Base-by-base conservation (phyloP, 2,113 vertebrate species). In the Bettongia penicillata region DNA sequence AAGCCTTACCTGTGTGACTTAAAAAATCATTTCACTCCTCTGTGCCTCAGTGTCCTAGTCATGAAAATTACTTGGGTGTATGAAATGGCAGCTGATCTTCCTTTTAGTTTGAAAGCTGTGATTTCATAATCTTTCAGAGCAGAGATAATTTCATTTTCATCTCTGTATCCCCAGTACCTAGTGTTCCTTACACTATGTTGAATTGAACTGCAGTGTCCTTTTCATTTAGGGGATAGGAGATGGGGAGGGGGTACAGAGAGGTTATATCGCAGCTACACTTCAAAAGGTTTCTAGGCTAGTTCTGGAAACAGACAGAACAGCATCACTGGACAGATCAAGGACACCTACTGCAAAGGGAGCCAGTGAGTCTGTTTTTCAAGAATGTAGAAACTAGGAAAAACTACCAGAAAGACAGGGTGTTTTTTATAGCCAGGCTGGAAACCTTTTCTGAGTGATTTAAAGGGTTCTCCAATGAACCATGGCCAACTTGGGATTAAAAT, bases 401-500 rank as follows among this genome's bases (percentile, higher is more conserved):
- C 93, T 96, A 94, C 91, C 57, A 89, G 51, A 96, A 96, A 96
- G 89, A 96, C 68, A 97, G 50, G 52, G 68, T 84, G 68, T 43
- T 47, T 95, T 91, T 6, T 50, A 55, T 51, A 57, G 28, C 94
- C 48, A 92, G 26, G 26, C 92, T 96, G 91, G 89, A 93, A 97
- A 96, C 23, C 28, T 98, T 93, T 96, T 94, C 93, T 93, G 90
- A 90, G 84, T 94, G 91, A 97, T 96, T 97, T 96, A 97, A 96
- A 93, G 52, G 92, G 89, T 52, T 97, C 90, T 97, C 89, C 90
- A 96, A 90, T 96, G 90, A 97, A 95, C 94, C 84, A 93, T 90
- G 92, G 94, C 93, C 96, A 96, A 95, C 90, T 96, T 96, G 95
- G 97, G 53, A 96, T 96, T 97, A 97, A 97, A 97, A 96, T 51